Base-by-base conservation (phyloP, 2,113 vertebrate species). In the Jaculus jaculus region DNA sequence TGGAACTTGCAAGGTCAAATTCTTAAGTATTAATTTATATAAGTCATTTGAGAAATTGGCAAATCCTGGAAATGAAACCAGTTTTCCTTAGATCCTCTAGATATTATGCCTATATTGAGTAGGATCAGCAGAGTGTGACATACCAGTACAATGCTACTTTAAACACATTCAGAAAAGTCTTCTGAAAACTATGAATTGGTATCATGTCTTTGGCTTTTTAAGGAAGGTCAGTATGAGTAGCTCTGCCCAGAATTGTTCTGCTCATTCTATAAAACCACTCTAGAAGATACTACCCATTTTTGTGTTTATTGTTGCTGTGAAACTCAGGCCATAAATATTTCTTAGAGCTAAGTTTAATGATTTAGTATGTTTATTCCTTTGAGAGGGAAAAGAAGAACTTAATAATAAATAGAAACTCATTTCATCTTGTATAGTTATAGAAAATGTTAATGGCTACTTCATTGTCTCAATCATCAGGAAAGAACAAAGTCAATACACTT, bases 181-280 rank as follows among this genome's bases (percentile, higher is more conserved):
- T 88, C 42, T 54, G 51, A 75, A 51, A 87, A 24, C 71, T 68
- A 42, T 83, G 78, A 80, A 79, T 90, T 92, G 77, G 47, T 80
- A 69, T 66, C 39, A 23, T 87, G 80, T 58, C 89, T 87, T 96
- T 95, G 84, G 68, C 72, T 95, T 84, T 84, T 94, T 92, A 92
- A 87, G 91, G 88, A 92, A 96, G 93, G 65, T 95, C 84, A 79
- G 32, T 66, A 23, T 21, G 90, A 89, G 60, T 82, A 73, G 28
- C 24, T 51, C 3, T 61, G 26, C 75, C 83, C 94, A 87, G 74
- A 95, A 94, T 74, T 39, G 16, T 2, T 91, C 69, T 63, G 30
- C 51, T 95, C 65, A 47, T 93, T 95, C 66, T 94, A 42, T 85
- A 89, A 91, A 91, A 82, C 39, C 72, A 21, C 17, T 81, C 42